phyloP scores from a whole-genome alignment of 2,113 vertebrate species.

The Phainopepla nitens region DNA sequence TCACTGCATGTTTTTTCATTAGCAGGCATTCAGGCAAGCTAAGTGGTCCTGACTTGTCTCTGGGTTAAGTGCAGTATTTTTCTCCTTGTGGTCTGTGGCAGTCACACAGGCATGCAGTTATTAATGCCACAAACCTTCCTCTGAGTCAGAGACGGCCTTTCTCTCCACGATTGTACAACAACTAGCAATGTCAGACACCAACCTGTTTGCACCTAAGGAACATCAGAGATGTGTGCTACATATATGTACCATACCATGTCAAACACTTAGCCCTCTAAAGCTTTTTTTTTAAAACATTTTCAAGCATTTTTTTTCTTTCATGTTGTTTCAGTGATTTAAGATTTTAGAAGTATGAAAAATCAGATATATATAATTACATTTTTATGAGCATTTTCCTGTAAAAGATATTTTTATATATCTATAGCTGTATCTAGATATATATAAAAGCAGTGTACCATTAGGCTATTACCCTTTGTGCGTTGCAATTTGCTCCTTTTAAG shows the following conservation, averaged over 20 bases:
- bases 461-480: background rate
- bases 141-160: background rate
- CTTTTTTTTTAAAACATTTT: background rate
- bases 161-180: background rate
- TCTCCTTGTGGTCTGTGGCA: background rate
- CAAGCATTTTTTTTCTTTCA: background rate
- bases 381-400: background rate
- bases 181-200: background rate
- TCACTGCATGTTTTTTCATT: background rate
- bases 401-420: background rate
- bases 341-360: background rate
- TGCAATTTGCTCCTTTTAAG: background rate
- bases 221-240: background rate
- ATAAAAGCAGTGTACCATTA: background rate
- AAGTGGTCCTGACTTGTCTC: accelerated
- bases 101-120: background rate
- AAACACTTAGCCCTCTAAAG: background rate
- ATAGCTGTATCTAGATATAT: background rate
- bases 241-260: background rate
- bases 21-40: background rate
- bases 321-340: background rate
- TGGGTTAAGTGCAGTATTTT: background rate
- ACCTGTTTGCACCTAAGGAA: background rate
- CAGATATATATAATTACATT: background rate
- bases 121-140: background rate